Conservation (phyloP, 2,888 invertebrate species). For the Omphaloscelis lunosa region DNA sequence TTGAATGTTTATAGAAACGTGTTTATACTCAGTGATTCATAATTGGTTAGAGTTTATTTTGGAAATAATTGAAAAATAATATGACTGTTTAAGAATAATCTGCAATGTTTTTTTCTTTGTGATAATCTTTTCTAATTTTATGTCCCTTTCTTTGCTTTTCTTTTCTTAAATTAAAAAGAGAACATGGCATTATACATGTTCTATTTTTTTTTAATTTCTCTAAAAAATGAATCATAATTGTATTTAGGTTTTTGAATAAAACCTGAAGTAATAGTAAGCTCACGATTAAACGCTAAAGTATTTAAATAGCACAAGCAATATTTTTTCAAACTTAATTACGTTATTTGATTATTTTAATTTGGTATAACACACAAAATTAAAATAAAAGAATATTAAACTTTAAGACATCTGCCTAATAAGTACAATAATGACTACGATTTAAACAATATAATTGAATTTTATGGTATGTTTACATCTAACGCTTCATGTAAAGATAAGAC, state of each 20-base stretch:
- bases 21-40: conserved; percentile 36
- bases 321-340: background rate
- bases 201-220: no score
- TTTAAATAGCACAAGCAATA: background rate
- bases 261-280: background rate
- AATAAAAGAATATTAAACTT: background rate
- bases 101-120: background rate
- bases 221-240: background rate
- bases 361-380: background rate
- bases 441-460: conserved; percentile 26
- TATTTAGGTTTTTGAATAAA: background rate
- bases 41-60: conserved; percentile 35
- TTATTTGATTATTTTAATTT: background rate
- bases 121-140: no score
- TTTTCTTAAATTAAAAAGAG: no score
- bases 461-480: conserved; percentile 40
- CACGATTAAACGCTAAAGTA: background rate
- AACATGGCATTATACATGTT: background rate
- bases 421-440: conserved; percentile 9
- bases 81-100: background rate
- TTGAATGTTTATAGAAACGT: conserved; percentile 28
- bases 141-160: background rate
- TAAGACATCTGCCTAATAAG: background rate
- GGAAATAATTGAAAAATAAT: conserved; percentile 5
- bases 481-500: conserved; percentile 44